phyloP scores from a whole-genome alignment of 1,140 invertebrate species.

The Onthophagus taurus region DNA sequence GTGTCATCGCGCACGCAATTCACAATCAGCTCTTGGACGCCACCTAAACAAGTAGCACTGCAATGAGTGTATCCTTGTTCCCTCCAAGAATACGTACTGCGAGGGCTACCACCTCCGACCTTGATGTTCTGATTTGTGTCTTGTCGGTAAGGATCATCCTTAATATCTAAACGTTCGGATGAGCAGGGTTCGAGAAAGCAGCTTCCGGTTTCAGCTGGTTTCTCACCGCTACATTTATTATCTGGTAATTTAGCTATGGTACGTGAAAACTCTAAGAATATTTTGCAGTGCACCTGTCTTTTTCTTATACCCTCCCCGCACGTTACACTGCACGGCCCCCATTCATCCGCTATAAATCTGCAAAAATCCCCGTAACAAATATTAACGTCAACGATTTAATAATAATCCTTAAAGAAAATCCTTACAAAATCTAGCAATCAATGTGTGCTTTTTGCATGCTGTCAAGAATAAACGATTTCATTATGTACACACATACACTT shows the following conservation, averaged over 20 bases:
- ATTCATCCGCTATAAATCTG: conserved; percentile 68
- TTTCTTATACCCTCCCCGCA: conserved; percentile 80
- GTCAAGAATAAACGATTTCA: too few relatives aligned
- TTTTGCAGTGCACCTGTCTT: conserved; percentile 81
- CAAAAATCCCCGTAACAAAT: conserved; percentile 21
- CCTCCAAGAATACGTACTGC: conserved; percentile 72
- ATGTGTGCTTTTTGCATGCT: too few relatives aligned
- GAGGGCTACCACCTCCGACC: conserved; percentile 46
- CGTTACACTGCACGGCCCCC: conserved; percentile 79
- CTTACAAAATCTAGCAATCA: too few relatives aligned
- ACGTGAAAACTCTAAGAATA: conserved; percentile 82
- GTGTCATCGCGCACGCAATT: conserved; percentile 82
- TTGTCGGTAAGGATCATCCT: conserved; percentile 32
- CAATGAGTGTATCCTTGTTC: conserved; percentile 81
- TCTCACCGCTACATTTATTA: conserved; percentile 74
- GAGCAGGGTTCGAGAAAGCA: conserved; percentile 67
- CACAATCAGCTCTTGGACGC: conserved; percentile 82
- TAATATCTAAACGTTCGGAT: conserved; percentile 32
- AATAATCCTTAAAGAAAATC: not conserved
- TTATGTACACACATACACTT: not conserved
- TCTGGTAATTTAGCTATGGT: conserved; percentile 81
- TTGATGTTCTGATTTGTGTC: conserved; percentile 40
- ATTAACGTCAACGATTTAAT: not conserved
- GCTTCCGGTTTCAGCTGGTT: conserved; percentile 67
- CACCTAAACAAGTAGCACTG: conserved; percentile 89